These are phyloP conservation scores for Tetragnatha montana DNA, from an alignment of 2,888 invertebrate genomes.

Conservation along the genomic window DNA sequence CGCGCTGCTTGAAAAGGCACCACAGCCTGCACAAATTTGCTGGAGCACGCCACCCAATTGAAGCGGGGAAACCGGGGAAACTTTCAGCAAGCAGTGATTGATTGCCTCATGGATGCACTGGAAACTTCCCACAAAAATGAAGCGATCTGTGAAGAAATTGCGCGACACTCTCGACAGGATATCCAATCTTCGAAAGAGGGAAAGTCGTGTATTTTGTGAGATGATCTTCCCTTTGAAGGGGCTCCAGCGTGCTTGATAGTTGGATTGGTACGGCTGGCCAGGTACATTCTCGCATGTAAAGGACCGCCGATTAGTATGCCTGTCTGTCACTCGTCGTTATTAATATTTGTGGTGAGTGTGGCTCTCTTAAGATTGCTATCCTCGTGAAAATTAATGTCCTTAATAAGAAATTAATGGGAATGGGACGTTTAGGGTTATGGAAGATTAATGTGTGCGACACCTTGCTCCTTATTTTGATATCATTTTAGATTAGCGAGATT, in stretches of 20 bases:
- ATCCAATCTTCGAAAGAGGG: neutral
- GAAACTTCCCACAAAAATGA: neutral
- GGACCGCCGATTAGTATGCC: neutral
- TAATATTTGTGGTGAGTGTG: neutral
- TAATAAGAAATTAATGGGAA: neutral
- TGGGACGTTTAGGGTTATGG: neutral
- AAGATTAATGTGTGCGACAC: no score
- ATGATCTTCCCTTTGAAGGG: neutral
- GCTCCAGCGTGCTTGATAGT: neutral
- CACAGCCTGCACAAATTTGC: neutral
- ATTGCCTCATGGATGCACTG: neutral
- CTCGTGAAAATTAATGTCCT: neutral
- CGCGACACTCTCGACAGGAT: neutral
- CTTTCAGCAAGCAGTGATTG: neutral
- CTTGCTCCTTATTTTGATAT: no score
- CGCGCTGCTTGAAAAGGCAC: neutral
- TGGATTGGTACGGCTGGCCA: constrained; percentile 9
- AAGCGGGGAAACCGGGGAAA: neutral
- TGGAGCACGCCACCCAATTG: neutral
- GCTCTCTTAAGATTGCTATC: neutral
- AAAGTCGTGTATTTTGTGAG: constrained; percentile 15
- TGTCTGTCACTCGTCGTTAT: neutral
- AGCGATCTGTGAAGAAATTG: neutral
- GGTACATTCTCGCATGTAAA: constrained; percentile 5
- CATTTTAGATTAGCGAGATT: no score